Percentiles rank a stretch among this genome's conserved stretches.
These are phyloP conservation scores for Cantharis lateralis DNA, from an alignment of 2,888 invertebrate genomes.

Conservation along the genomic window DNA sequence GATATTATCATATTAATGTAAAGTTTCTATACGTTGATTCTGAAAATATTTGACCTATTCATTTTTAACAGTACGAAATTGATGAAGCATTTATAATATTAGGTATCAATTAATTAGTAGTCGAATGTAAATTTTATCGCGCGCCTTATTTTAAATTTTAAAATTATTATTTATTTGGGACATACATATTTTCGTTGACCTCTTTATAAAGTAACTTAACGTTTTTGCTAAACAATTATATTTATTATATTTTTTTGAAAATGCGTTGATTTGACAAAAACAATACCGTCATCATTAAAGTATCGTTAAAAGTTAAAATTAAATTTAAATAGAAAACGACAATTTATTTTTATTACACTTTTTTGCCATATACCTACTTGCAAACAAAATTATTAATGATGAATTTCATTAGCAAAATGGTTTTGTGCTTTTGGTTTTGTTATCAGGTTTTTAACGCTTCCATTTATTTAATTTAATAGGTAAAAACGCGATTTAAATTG, in stretches of 20 bases:
- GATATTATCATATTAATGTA: background rate
- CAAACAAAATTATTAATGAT: background rate
- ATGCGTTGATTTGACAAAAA: background rate
- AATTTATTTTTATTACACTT: background rate
- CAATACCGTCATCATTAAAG: background rate
- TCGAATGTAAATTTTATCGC: background rate
- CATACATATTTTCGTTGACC: slow-evolving; percentile 1
- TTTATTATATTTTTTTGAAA: background rate
- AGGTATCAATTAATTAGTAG: background rate
- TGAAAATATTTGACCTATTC: background rate
- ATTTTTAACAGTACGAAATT: background rate
- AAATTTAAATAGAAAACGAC: background rate
- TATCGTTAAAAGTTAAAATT: background rate
- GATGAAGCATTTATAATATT: background rate
- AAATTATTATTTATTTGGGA: background rate
- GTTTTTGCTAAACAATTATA: background rate
- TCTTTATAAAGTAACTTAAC: background rate
- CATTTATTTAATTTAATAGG: background rate
- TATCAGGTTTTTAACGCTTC: background rate
- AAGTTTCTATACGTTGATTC: background rate
- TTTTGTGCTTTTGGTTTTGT: background rate
- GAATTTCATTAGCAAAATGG: background rate
- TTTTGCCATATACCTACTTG: background rate
- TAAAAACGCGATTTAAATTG: background rate
- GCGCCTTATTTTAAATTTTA: background rate